Conservation (phyloP, 2,888 invertebrate species). For the Lepidocyrtinus sp. region DNA sequence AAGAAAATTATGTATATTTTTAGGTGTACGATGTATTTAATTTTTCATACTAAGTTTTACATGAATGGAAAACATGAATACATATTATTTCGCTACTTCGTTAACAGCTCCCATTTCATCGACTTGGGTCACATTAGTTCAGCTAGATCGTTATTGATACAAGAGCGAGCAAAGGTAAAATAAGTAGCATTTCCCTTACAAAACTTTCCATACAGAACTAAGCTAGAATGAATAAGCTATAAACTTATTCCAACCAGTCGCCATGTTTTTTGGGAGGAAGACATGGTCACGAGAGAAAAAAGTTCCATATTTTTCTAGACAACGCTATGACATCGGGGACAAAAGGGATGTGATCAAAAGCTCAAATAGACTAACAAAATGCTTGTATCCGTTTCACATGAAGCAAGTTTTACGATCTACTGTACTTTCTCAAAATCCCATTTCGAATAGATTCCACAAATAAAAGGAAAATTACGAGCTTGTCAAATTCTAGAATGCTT, state of each 20-base stretch:
- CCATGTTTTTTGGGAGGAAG: too few relatives aligned
- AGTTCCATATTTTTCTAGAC: too few relatives aligned
- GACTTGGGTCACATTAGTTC: too few relatives aligned
- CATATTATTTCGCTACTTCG: background rate
- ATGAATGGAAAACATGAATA: conserved; percentile 1
- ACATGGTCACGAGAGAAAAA: background rate
- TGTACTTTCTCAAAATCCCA: background rate
- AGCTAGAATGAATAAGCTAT: too few relatives aligned
- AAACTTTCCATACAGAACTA: too few relatives aligned
- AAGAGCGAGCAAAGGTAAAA: too few relatives aligned
- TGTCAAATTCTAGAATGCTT: background rate
- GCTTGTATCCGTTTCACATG: background rate
- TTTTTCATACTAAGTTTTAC: background rate
- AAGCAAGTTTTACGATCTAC: background rate
- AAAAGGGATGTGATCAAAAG: background rate
- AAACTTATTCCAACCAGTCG: too few relatives aligned
- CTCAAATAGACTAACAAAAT: background rate
- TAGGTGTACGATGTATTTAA: too few relatives aligned
- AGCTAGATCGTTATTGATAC: too few relatives aligned
- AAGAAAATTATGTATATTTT: background rate
- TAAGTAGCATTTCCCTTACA: too few relatives aligned
- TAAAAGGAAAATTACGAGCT: background rate
- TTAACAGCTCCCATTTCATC: background rate
- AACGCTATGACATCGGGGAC: background rate
- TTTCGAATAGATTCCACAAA: background rate